Percentiles rank a stretch among this genome's conserved stretches.
phyloP scores from a whole-genome alignment of 1,140 invertebrate genomes.

The Drosophila rhopaloa region DNA sequence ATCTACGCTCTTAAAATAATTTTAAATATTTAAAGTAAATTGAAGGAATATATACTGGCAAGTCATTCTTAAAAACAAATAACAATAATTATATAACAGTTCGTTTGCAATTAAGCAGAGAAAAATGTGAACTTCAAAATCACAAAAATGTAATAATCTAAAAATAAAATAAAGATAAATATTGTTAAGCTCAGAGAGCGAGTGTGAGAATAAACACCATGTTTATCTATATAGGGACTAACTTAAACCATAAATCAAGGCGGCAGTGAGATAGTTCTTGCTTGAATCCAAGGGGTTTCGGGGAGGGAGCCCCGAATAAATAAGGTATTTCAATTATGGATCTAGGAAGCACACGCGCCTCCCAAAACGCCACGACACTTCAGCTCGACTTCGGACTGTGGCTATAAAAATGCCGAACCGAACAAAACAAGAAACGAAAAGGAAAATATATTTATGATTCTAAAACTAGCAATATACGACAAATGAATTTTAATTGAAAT shows the following conservation, averaged over 20 bases:
- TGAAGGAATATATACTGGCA: no score
- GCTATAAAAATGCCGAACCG: slow-evolving; percentile 51
- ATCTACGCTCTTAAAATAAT: no score
- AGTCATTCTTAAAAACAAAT: no score
- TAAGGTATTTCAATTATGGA: slow-evolving; percentile 46
- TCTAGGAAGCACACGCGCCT: slow-evolving; percentile 71
- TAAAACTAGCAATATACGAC: slow-evolving; percentile 58
- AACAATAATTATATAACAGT: no score
- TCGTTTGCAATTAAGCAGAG: no score
- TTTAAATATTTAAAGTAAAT: no score
- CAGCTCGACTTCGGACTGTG: slow-evolving; percentile 23
- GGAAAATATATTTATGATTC: slow-evolving; percentile 50
- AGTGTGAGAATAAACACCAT: background rate
- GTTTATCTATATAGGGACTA: background rate
- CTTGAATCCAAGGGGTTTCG: background rate
- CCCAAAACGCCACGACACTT: slow-evolving; percentile 21
- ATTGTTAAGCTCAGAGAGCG: no score
- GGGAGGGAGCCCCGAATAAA: background rate
- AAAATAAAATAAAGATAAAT: no score
- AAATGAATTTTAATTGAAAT: slow-evolving; percentile 71
- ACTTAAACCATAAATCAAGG: slow-evolving; percentile 38
- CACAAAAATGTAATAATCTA: no score
- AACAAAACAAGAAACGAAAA: slow-evolving; percentile 40
- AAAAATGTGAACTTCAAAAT: no score
- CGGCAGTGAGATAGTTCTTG: slow-evolving; percentile 25